A percentile compares a stretch with the other conserved stretches of the same genome.
phyloP scores from a whole-genome alignment of 2,888 invertebrate species.

The Gandaritis pyraliata region DNA sequence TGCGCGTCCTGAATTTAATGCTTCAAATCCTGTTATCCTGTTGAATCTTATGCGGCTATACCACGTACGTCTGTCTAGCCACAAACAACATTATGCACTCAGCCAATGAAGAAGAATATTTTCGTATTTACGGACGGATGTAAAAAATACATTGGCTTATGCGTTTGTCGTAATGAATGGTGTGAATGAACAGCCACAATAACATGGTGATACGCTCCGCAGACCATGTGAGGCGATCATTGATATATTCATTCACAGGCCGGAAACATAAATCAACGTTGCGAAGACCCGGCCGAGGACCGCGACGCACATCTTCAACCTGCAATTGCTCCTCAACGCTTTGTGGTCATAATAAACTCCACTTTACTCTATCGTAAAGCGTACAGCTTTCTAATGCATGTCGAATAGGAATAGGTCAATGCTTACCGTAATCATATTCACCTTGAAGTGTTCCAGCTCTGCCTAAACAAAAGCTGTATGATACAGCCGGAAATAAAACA shows the following conservation, averaged over 20 bases:
- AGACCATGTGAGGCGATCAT: constrained; percentile 69
- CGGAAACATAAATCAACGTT: constrained; percentile 79
- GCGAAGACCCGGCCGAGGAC: constrained; percentile 57
- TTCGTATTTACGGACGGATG: constrained; percentile 39
- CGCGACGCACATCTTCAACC: constrained; percentile 44
- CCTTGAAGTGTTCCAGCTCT: neutral
- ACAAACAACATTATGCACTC: no score
- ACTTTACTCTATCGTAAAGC: constrained; percentile 26
- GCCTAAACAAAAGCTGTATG: neutral
- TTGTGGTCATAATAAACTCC: constrained; percentile 39
- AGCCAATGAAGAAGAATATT: constrained; percentile 29
- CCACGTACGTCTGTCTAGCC: no score
- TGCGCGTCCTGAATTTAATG: no score
- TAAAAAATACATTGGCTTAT: constrained; percentile 50
- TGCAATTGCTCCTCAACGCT: constrained; percentile 37
- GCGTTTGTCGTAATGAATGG: constrained; percentile 56
- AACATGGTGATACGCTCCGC: constrained; percentile 50
- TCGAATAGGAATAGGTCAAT: constrained; percentile 6
- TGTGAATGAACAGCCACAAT: constrained; percentile 69
- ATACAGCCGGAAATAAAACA: constrained; percentile 7
- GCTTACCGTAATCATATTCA: neutral
- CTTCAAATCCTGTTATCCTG: no score
- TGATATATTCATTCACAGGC: constrained; percentile 76
- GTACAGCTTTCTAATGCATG: constrained; percentile 25
- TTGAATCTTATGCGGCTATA: no score